Percentiles rank a stretch among this genome's conserved stretches.
phyloP scores from a whole-genome alignment of 2,888 invertebrate genomes.

The Monoplex corrugatus region DNA sequence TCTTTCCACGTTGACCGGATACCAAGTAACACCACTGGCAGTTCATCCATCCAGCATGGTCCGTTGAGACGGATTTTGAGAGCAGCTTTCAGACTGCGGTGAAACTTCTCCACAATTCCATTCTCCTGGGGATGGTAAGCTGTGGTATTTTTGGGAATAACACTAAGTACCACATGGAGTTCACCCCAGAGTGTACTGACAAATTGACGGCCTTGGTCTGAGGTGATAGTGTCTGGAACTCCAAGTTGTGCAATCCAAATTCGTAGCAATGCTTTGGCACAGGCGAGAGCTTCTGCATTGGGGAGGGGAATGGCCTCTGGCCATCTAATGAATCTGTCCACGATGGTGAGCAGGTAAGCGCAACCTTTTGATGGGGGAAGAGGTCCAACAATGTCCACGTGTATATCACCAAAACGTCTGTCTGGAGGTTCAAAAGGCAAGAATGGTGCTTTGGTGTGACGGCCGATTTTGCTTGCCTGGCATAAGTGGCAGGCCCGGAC shows the following conservation, averaged over 20 bases:
- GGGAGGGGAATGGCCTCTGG: neutral
- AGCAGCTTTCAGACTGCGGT: neutral
- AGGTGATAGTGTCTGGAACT: constrained; percentile 4
- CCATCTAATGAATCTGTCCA: neutral
- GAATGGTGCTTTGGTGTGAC: neutral
- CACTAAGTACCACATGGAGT: neutral
- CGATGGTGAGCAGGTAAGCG: too few relatives aligned
- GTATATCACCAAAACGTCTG: neutral
- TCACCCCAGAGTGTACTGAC: neutral
- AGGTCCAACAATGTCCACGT: neutral
- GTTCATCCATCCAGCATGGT: constrained; percentile 21
- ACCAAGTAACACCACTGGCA: neutral
- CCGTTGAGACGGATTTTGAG: neutral
- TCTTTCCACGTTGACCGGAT: neutral
- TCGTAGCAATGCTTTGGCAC: neutral
- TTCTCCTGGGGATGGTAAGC: neutral
- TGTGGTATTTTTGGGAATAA: neutral
- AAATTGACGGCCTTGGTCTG: neutral
- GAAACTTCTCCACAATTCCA: neutral
- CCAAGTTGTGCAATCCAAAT: neutral
- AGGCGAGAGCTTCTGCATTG: neutral
- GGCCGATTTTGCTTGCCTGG: neutral
- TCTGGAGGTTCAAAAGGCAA: neutral
- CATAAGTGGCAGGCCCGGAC: neutral
- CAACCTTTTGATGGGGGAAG: neutral